A percentile compares a stretch with the other conserved stretches of the same genome.
phyloP scores from a whole-genome alignment of 2,113 vertebrate genomes.

The Siphamia tubifer region DNA sequence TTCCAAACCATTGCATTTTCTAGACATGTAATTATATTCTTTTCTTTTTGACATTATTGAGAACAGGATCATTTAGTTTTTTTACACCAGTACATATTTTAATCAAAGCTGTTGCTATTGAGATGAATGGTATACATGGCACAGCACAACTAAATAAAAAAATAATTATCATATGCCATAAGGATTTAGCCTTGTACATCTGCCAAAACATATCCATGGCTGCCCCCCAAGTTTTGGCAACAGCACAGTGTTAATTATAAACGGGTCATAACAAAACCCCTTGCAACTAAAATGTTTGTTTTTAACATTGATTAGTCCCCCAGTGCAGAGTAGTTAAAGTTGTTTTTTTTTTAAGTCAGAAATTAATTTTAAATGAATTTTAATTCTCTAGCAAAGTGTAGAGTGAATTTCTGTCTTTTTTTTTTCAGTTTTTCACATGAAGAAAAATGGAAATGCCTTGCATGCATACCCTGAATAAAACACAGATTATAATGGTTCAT shows the following conservation, averaged over 20 bases:
- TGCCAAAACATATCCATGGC: not conserved
- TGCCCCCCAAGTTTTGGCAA: slow-evolving; percentile 11
- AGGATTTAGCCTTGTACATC: not conserved
- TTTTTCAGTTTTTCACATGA: not conserved
- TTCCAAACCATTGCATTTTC: slow-evolving; percentile 35
- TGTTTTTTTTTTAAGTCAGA: too few relatives aligned
- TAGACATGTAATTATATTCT: slow-evolving; percentile 2
- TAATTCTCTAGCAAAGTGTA: too few relatives aligned
- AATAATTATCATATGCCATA: not conserved
- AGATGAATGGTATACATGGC: not conserved
- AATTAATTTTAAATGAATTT: too few relatives aligned
- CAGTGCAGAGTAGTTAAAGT: slow-evolving; percentile 2
- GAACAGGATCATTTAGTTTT: slow-evolving; percentile 23
- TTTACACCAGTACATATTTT: slow-evolving; percentile 25
- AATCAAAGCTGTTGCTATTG: slow-evolving; percentile 22
- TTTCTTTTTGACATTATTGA: slow-evolving; percentile 23
- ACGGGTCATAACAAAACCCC: slow-evolving; percentile 10
- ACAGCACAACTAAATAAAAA: not conserved
- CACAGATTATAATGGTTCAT: too few relatives aligned
- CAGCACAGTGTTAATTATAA: slow-evolving; percentile 23
- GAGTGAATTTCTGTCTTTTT: not conserved
- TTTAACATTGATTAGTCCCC: too few relatives aligned
- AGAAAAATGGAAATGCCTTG: too few relatives aligned
- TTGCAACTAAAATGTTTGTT: not conserved
- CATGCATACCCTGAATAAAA: too few relatives aligned